Conservation (phyloP, 2,797 vertebrate species). For the Anguilla pacifica region DNA sequence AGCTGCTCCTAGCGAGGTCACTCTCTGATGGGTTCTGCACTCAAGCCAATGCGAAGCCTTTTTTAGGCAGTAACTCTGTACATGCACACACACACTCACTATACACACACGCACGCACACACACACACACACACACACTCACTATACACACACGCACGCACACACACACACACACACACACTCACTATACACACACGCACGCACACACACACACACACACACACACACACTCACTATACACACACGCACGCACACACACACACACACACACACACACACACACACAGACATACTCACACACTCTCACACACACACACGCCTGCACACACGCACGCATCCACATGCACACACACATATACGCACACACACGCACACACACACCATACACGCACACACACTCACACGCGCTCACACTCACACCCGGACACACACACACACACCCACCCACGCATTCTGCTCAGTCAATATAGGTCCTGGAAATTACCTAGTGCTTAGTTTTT, state of each 20-base stretch:
- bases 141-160: too few relatives aligned
- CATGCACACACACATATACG: not conserved
- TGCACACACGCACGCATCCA: not conserved
- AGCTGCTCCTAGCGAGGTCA: conserved; percentile 51
- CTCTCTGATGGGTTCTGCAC: conserved; percentile 57
- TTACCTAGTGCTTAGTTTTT: conserved; percentile 46
- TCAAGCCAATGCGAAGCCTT: conserved; percentile 44
- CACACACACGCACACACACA: too few relatives aligned
- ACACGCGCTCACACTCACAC: conserved; percentile 9
- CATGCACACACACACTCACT: too few relatives aligned
- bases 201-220: too few relatives aligned
- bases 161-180: too few relatives aligned
- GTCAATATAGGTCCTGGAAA: conserved; percentile 36
- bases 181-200: too few relatives aligned
- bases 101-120: too few relatives aligned
- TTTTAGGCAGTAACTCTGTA: not conserved
- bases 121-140: too few relatives aligned
- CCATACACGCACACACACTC: too few relatives aligned
- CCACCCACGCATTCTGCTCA: not conserved
- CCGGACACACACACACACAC: conserved; percentile 34
- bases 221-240: too few relatives aligned
- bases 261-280: conserved; percentile 4
- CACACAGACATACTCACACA: conserved; percentile 14
- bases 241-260: too few relatives aligned
- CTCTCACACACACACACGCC: conserved; percentile 22